phyloP scores from a whole-genome alignment of 2,113 vertebrate species.

The Monopterus albus region DNA sequence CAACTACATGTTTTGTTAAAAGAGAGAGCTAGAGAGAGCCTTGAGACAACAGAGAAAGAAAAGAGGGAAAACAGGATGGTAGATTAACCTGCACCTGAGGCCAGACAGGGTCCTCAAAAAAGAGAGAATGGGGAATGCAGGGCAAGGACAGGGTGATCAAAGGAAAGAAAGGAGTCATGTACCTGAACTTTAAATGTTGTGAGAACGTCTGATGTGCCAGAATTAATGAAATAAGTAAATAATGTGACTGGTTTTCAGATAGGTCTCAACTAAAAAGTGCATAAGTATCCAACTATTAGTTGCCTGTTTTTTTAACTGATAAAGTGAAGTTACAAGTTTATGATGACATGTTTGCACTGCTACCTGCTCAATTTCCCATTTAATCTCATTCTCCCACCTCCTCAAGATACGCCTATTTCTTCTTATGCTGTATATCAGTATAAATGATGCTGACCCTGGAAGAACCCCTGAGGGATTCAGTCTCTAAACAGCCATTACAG shows the following conservation, averaged over 20 bases:
- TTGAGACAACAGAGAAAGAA: conserved; percentile 27
- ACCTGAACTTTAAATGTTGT: conserved; percentile 9
- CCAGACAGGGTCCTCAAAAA: conserved; percentile 5
- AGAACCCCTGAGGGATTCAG: conserved; percentile 61
- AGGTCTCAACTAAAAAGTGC: neutral
- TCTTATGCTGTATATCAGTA: conserved; percentile 54
- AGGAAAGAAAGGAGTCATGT: conserved; percentile 7
- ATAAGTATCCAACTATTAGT: neutral
- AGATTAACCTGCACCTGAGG: conserved; percentile 61
- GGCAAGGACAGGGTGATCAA: neutral
- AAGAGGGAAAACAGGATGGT: conserved; percentile 23
- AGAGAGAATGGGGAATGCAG: neutral
- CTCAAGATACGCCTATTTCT: conserved; percentile 49
- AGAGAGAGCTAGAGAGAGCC: too few species aligned
- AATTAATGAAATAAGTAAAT: neutral
- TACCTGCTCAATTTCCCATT: neutral
- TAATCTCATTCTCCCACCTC: conserved; percentile 5
- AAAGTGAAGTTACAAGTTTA: conserved; percentile 12
- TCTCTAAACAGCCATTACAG: conserved; percentile 75
- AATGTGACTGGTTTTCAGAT: neutral
- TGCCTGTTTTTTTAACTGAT: neutral
- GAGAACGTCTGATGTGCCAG: neutral
- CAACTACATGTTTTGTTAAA: neutral
- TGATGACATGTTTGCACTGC: conserved; percentile 7
- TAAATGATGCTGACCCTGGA: conserved; percentile 71